A percentile compares a stretch with the other conserved stretches of the same genome.
Evolutionary conservation across 2,888 invertebrate species (phyloP).

Genomic region (Megaustenia siamemsis): DNA sequence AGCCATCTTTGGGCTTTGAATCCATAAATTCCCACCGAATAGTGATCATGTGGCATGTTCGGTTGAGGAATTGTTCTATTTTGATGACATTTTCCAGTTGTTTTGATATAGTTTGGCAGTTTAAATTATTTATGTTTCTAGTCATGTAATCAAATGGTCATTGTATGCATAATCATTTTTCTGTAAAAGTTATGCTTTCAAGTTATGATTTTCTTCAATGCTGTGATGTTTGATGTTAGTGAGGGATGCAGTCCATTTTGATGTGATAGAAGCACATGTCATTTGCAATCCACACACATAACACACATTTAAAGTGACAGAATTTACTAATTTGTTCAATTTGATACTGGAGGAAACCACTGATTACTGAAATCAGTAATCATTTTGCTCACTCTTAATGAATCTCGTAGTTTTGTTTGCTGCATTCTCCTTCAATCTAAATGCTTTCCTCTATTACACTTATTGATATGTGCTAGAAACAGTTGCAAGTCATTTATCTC

Average conservation of each 20-base stretch:
- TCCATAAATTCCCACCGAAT: neutral
- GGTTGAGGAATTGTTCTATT: neutral
- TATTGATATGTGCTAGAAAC: no score
- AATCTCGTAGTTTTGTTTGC: no score
- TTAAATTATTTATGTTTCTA: neutral
- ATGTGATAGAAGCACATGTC: neutral
- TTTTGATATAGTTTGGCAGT: neutral
- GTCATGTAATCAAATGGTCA: neutral
- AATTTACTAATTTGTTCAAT: no score
- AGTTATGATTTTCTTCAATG: neutral
- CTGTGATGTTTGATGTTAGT: constrained; percentile 9
- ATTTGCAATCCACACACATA: no score
- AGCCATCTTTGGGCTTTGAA: neutral
- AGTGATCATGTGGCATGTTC: neutral
- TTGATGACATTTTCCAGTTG: neutral
- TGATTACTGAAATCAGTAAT: no score
- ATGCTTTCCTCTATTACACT: no score
- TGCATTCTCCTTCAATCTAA: no score
- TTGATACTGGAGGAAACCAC: no score
- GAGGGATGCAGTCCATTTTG: neutral
- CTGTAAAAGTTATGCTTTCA: neutral
- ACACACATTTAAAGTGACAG: no score
- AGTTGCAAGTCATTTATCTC: no score
- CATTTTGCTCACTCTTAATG: no score
- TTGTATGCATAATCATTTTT: neutral